Percentiles rank a stretch among this genome's conserved stretches.
phyloP scores from a whole-genome alignment of 30 jellyfish, hydroid and myxozoan species.

The Aurelia aurita complex sp. Pacific region DNA sequence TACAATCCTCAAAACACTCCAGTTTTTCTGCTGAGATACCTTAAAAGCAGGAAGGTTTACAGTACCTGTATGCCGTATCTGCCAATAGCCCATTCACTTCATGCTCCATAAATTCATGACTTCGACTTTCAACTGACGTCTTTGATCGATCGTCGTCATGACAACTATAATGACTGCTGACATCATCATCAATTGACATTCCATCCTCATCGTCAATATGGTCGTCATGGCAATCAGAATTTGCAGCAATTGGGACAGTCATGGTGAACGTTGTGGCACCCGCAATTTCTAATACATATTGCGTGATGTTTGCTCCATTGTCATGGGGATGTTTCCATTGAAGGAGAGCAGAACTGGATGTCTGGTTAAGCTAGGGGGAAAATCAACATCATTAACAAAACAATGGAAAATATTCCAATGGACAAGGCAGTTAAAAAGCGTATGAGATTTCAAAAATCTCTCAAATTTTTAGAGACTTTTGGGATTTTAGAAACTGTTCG shows the following conservation, averaged over 20 bases:
- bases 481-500: too few relatives aligned
- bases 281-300: constrained; percentile 78
- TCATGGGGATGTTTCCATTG: constrained; percentile 95
- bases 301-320: constrained; percentile 84
- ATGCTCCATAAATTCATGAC: constrained; percentile 85
- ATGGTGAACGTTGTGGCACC: constrained; percentile 79
- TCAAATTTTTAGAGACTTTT: too few relatives aligned
- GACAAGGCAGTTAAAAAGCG: too few relatives aligned
- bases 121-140: constrained; percentile 38
- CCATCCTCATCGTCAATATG: constrained; percentile 47
- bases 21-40: too few relatives aligned
- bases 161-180: constrained; percentile 49
- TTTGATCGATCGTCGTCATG: constrained; percentile 72
- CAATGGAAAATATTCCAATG: too few relatives aligned
- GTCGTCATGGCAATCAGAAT: constrained; percentile 5
- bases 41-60: too few relatives aligned
- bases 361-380: constrained; percentile 78
- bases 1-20: too few relatives aligned
- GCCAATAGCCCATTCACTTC: constrained; percentile 88
- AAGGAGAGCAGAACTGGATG: constrained; percentile 83
- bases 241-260: constrained; percentile 67
- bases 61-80: constrained; percentile 90
- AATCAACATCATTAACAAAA: neutral
- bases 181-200: constrained; percentile 66
- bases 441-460: too few relatives aligned